Conservation (phyloP, 2,888 invertebrate species). For the Folsomia candida region DNA sequence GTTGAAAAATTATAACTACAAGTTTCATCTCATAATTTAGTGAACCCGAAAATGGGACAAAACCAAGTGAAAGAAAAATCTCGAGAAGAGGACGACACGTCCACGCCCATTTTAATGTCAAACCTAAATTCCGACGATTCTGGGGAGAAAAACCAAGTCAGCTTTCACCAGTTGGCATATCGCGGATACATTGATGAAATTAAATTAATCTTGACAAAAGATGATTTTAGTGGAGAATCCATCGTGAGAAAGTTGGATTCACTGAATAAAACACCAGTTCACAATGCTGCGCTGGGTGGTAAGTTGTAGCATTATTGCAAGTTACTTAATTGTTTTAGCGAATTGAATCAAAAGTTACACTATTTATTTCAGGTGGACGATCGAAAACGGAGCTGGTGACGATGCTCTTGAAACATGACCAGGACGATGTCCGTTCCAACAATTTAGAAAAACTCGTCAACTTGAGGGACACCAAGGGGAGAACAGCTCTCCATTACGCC, state of each 20-base stretch:
- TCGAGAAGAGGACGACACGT: constrained; percentile 5
- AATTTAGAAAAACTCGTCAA: constrained; percentile 22
- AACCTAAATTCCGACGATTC: constrained; percentile 17
- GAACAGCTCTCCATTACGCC: constrained; percentile 41
- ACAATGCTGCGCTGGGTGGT: constrained; percentile 36
- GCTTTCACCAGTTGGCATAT: constrained; percentile 35
- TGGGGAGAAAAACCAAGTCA: constrained; percentile 21
- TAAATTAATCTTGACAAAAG: background rate
- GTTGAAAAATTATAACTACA: too few species aligned
- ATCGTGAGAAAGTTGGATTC: constrained; percentile 31
- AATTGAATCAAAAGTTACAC: background rate
- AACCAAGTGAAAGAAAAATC: constrained; percentile 41
- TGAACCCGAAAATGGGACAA: constrained; percentile 41
- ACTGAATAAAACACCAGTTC: constrained; percentile 35
- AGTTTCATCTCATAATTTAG: too few species aligned
- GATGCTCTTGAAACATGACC: constrained; percentile 26
- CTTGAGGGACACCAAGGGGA: constrained; percentile 26
- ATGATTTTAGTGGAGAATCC: constrained; percentile 16
- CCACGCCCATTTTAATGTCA: constrained; percentile 31
- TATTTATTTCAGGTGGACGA: constrained; percentile 20
- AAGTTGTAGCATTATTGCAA: constrained; percentile 4
- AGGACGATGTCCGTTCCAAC: constrained; percentile 12
- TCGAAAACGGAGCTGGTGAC: constrained; percentile 28
- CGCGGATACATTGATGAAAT: constrained; percentile 35
- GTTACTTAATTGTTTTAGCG: background rate